Conservation (phyloP, 2,888 invertebrate species). For the Lydus trimaculatus region DNA sequence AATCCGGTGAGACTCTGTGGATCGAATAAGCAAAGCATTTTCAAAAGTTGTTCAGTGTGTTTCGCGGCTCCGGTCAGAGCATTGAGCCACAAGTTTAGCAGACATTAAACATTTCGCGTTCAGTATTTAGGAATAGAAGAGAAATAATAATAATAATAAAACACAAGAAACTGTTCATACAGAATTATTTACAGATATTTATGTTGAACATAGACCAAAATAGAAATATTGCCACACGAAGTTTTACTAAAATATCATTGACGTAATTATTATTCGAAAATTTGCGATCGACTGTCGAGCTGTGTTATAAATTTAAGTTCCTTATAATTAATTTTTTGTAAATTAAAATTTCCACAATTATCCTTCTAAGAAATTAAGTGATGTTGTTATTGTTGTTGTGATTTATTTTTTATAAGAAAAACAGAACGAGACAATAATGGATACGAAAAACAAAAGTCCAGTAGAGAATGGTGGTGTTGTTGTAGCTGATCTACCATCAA, state of each 20-base stretch:
- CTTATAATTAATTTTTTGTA: background rate
- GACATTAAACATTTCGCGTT: background rate
- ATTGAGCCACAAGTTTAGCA: background rate
- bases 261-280: slow-evolving; percentile 3
- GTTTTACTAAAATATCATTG: slow-evolving; percentile 1
- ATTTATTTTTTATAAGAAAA: slow-evolving; percentile 15
- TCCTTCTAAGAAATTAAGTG: background rate
- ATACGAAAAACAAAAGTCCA: slow-evolving; percentile 40
- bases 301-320: slow-evolving; percentile 4
- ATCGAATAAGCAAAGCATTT: slow-evolving; percentile 43
- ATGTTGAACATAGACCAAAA: background rate
- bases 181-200: background rate
- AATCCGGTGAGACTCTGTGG: slow-evolving; percentile 37
- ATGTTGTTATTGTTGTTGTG: slow-evolving; percentile 25
- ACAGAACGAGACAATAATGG: slow-evolving; percentile 28
- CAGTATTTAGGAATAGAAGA: background rate
- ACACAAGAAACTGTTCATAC: background rate
- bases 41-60: slow-evolving; percentile 54
- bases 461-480: slow-evolving; percentile 46
- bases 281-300: background rate
- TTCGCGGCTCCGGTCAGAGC: slow-evolving; percentile 54
- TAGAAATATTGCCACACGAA: background rate
- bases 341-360: background rate
- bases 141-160: background rate
- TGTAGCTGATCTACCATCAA: slow-evolving; percentile 36